Evolutionary conservation across 2,797 vertebrate species (phyloP).

Genomic region (Typhlichthys eigenmanni): DNA sequence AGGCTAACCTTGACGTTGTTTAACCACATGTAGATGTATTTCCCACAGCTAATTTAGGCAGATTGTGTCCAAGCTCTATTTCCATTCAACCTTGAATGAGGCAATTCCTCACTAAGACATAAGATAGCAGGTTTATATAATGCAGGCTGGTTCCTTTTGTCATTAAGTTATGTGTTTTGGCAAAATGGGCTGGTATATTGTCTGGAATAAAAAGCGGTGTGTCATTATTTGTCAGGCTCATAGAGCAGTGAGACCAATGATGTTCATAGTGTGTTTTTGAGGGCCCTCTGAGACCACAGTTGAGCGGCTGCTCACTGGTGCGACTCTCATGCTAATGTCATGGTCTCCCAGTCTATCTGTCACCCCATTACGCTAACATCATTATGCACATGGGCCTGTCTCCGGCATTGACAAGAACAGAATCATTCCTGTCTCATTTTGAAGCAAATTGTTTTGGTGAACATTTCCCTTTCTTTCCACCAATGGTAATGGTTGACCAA

Average conservation of each 20-base stretch:
- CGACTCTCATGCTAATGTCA: constrained; percentile 84
- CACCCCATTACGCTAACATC: constrained; percentile 82
- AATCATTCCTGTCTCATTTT: constrained; percentile 82
- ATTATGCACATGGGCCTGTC: constrained; percentile 80
- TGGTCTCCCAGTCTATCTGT: constrained; percentile 80
- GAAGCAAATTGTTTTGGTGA: constrained; percentile 82
- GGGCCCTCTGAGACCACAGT: constrained; percentile 75
- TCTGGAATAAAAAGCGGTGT: constrained; percentile 62
- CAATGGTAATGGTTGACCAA: constrained; percentile 71
- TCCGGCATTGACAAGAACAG: constrained; percentile 74
- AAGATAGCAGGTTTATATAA: constrained; percentile 50
- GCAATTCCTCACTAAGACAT: constrained; percentile 56
- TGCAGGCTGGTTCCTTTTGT: constrained; percentile 44
- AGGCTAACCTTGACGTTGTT: constrained; percentile 4
- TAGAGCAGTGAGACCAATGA: constrained; percentile 66
- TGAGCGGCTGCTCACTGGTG: constrained; percentile 81
- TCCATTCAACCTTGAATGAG: constrained; percentile 48
- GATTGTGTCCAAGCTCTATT: constrained; percentile 19
- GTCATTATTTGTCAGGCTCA: constrained; percentile 77
- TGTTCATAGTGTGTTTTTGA: constrained; percentile 64
- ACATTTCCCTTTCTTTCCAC: constrained; percentile 64
- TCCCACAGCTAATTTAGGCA: constrained; percentile 25
- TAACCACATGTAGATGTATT: constrained; percentile 21
- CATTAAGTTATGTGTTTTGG: constrained; percentile 70
- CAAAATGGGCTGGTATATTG: constrained; percentile 70